These are phyloP conservation scores for Cylas formicarius DNA, from an alignment of 1,140 invertebrate genomes.

Conservation along the genomic window DNA sequence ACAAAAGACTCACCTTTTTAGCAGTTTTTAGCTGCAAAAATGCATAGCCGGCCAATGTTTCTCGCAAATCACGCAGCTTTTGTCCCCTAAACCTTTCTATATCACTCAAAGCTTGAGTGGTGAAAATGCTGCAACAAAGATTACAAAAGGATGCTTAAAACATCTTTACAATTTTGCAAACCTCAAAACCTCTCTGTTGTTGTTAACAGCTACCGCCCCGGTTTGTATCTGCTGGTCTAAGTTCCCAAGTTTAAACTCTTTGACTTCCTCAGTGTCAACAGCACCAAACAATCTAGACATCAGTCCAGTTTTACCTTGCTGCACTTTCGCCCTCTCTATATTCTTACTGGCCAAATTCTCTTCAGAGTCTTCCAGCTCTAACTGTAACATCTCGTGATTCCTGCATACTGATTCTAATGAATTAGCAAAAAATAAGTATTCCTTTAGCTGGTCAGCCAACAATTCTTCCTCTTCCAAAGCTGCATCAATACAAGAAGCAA, in stretches of 20 bases:
- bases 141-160: neutral
- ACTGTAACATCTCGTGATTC: constrained; percentile 66
- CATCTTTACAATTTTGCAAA: constrained; percentile 37
- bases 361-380: constrained; percentile 62
- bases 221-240: constrained; percentile 67
- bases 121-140: constrained; percentile 57
- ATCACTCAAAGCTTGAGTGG: constrained; percentile 61
- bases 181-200: constrained; percentile 56
- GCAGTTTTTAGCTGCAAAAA: constrained; percentile 72
- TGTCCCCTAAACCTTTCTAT: constrained; percentile 73
- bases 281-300: constrained; percentile 71
- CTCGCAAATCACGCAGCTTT: constrained; percentile 68
- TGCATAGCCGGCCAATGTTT: constrained; percentile 68
- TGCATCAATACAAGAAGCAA: constrained; percentile 67
- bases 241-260: constrained; percentile 62
- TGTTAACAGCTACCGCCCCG: constrained; percentile 53
- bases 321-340: constrained; percentile 46
- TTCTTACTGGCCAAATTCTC: constrained; percentile 52
- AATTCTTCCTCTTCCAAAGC: constrained; percentile 76
- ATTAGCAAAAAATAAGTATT: constrained; percentile 71
- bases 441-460: constrained; percentile 76
- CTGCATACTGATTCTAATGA: constrained; percentile 67
- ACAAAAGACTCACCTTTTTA: constrained; percentile 58
- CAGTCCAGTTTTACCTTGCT: constrained; percentile 60
- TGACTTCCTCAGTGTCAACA: constrained; percentile 70